Percentiles rank a stretch among this genome's conserved stretches.
Conservation (phyloP, 2,888 invertebrate species). For the Fragum fragum region DNA sequence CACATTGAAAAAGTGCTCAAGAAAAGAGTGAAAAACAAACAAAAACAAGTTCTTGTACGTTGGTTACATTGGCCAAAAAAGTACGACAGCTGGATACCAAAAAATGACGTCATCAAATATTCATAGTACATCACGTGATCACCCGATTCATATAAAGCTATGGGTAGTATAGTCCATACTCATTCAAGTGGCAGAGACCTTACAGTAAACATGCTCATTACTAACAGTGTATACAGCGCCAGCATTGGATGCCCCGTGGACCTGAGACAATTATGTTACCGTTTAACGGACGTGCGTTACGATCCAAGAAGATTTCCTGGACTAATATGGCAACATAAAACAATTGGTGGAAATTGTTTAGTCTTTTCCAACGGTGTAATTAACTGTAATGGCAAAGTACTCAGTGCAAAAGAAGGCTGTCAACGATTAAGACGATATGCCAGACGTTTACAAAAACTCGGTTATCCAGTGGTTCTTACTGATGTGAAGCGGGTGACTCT, state of each 20-base stretch:
- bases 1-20: slow-evolving; percentile 47
- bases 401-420: slow-evolving; percentile 18
- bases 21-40: slow-evolving; percentile 37
- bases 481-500: slow-evolving; percentile 17
- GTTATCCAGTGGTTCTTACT: neutral
- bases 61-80: slow-evolving; percentile 66
- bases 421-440: slow-evolving; percentile 34
- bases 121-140: slow-evolving; percentile 21
- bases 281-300: slow-evolving; percentile 25
- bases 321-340: slow-evolving; percentile 43
- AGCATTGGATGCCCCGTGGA: slow-evolving; percentile 18
- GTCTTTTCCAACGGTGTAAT: slow-evolving; percentile 38
- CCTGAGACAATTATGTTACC: slow-evolving; percentile 29
- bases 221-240: slow-evolving; percentile 34
- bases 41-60: slow-evolving; percentile 49
- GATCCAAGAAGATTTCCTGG: slow-evolving; percentile 36
- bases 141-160: neutral
- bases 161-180: neutral
- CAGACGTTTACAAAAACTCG: slow-evolving; percentile 33
- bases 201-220: slow-evolving; percentile 30
- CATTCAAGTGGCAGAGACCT: neutral
- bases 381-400: slow-evolving; percentile 37
- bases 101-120: slow-evolving; percentile 24
- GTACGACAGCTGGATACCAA: slow-evolving; percentile 44
- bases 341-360: slow-evolving; percentile 43